These are phyloP conservation scores for Torymus tubicola DNA, from an alignment of 2,888 invertebrate genomes.

Conservation along the genomic window DNA sequence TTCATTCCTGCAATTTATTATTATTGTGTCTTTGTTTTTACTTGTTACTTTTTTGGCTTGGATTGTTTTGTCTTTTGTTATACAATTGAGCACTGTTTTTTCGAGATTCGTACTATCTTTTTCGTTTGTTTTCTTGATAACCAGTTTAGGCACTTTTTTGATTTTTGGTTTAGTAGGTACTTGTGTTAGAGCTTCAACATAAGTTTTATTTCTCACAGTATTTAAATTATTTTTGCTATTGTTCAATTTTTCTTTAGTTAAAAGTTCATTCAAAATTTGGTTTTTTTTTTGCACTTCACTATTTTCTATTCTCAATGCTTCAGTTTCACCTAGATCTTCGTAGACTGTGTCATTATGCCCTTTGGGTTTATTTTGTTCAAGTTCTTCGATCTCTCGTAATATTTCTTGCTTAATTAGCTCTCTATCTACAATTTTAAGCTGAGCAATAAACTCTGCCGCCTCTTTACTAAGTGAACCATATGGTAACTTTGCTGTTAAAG, in stretches of 20 bases:
- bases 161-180: not conserved
- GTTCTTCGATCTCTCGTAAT: no score
- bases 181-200: not conserved
- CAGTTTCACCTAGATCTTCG: not conserved
- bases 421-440: not conserved
- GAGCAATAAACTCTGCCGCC: not conserved
- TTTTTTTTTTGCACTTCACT: not conserved
- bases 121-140: not conserved
- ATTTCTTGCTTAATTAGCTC: no score
- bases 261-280: no score
- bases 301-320: not conserved
- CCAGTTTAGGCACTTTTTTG: not conserved
- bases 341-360: not conserved
- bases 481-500: not conserved
- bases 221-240: not conserved
- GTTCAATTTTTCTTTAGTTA: not conserved
- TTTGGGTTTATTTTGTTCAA: not conserved
- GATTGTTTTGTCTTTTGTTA: no score
- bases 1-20: conserved; percentile 1
- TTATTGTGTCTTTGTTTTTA: no score
- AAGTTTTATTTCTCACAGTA: not conserved
- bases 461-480: not conserved
- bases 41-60: no score
- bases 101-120: no score
- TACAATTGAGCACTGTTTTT: no score